phyloP scores from a whole-genome alignment of 37 sponge, comb jelly and placozoan genomes.

The Agelas oroides region DNA sequence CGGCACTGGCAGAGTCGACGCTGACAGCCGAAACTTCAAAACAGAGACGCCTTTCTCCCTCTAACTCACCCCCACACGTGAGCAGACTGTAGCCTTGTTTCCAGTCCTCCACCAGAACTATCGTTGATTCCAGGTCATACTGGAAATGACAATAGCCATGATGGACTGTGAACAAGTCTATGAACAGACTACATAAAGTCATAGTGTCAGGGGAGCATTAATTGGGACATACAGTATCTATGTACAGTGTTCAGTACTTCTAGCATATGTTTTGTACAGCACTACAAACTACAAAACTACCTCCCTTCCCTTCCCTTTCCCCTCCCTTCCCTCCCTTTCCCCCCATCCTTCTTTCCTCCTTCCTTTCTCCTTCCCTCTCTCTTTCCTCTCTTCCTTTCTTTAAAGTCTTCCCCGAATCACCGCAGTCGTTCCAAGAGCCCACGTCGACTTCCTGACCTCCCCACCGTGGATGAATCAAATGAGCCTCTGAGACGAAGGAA shows the following conservation, averaged over 20 bases:
- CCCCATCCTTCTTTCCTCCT: background rate
- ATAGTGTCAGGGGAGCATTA: too few relatives aligned
- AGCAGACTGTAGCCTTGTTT: background rate
- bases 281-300: too few relatives aligned
- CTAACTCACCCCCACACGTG: background rate
- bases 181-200: too few relatives aligned
- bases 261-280: too few relatives aligned
- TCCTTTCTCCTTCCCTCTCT: background rate
- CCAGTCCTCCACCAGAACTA: too few relatives aligned
- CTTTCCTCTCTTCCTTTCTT: background rate
- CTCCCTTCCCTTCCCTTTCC: background rate
- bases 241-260: too few relatives aligned
- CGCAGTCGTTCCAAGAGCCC: constrained; percentile 26
- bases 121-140: too few relatives aligned
- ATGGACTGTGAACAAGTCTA: too few relatives aligned
- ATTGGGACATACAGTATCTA: too few relatives aligned
- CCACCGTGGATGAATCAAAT: background rate
- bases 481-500: background rate
- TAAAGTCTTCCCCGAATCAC: background rate
- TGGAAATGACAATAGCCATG: too few relatives aligned
- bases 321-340: background rate
- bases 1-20: too few relatives aligned
- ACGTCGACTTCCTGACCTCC: background rate
- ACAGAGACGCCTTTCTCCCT: background rate
- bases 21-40: too few relatives aligned